Conservation (phyloP, 2,888 invertebrate species). For the Drosophila antonietae region DNA sequence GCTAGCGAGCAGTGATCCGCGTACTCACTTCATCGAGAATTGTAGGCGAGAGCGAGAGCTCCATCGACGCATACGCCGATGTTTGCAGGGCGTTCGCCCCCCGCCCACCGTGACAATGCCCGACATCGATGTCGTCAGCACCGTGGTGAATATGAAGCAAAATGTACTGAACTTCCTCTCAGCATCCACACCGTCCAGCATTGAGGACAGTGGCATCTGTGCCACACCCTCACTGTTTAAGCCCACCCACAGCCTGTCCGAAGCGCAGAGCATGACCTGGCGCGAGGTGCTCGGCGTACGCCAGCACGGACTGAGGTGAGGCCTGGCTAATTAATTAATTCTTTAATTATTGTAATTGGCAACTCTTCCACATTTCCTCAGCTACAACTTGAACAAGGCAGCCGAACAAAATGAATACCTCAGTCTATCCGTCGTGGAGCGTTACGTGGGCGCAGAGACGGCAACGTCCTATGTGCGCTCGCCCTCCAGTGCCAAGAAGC, state of each 20-base stretch:
- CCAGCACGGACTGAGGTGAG: slow-evolving; percentile 90
- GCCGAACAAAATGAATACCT: slow-evolving; percentile 90
- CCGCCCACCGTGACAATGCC: slow-evolving; percentile 90
- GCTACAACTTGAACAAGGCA: slow-evolving; percentile 89
- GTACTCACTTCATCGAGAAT: slow-evolving; percentile 69
- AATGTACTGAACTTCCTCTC: slow-evolving; percentile 83
- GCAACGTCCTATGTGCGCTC: slow-evolving; percentile 86
- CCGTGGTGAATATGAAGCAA: slow-evolving; percentile 87
- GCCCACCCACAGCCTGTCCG: slow-evolving; percentile 79
- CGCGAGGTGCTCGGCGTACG: slow-evolving; percentile 87
- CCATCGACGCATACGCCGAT: slow-evolving; percentile 85
- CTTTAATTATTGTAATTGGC: slow-evolving; percentile 8
- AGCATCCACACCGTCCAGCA: slow-evolving; percentile 4
- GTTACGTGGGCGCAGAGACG: slow-evolving; percentile 91
- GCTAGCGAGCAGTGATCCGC: slow-evolving; percentile 42
- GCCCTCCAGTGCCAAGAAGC: slow-evolving; percentile 88
- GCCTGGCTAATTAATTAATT: background rate
- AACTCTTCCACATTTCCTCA: slow-evolving; percentile 82
- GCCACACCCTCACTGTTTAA: slow-evolving; percentile 67
- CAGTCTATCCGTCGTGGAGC: slow-evolving; percentile 88
- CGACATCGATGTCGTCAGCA: slow-evolving; percentile 88
- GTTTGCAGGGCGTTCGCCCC: slow-evolving; percentile 89
- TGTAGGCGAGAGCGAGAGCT: slow-evolving; percentile 80
- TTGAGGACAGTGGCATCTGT: slow-evolving; percentile 52
- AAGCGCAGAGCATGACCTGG: slow-evolving; percentile 85